Evolutionary conservation across 2,113 vertebrate genomes (phyloP).

Genomic region (Lycocorax pyrrhopterus): DNA sequence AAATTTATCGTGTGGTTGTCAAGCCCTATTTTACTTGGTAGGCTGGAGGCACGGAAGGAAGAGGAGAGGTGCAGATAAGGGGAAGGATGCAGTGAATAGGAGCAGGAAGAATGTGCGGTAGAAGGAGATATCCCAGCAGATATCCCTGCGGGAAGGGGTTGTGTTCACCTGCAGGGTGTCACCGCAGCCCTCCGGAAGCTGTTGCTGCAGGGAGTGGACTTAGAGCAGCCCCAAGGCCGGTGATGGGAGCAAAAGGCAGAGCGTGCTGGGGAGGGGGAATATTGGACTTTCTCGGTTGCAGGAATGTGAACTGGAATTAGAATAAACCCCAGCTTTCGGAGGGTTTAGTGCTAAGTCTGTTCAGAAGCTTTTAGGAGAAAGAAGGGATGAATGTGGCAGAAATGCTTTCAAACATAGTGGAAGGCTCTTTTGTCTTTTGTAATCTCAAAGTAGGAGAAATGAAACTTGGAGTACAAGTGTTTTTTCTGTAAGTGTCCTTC

Average conservation of each 20-base stretch:
- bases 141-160: background rate
- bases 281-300: background rate
- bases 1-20: constrained; percentile 52
- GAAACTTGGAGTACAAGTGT: background rate
- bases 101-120: background rate
- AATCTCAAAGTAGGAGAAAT: background rate
- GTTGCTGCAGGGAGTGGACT: background rate
- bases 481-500: background rate
- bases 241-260: background rate
- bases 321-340: background rate
- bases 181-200: background rate
- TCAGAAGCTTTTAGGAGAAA: constrained; percentile 16
- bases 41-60: constrained; percentile 45
- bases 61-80: constrained; percentile 36
- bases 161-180: background rate
- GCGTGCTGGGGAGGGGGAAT: background rate
- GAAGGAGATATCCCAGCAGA: background rate
- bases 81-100: constrained; percentile 6
- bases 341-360: constrained; percentile 26
- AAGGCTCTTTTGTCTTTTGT: background rate
- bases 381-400: background rate
- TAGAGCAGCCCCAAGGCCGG: background rate
- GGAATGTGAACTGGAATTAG: constrained; percentile 27
- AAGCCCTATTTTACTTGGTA: constrained; percentile 49
- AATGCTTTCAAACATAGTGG: background rate